Percentiles rank a stretch among this genome's conserved stretches.
These are phyloP conservation scores for Cyrtodaria siliqua DNA, from an alignment of 2,888 invertebrate genomes.

Conservation along the genomic window DNA sequence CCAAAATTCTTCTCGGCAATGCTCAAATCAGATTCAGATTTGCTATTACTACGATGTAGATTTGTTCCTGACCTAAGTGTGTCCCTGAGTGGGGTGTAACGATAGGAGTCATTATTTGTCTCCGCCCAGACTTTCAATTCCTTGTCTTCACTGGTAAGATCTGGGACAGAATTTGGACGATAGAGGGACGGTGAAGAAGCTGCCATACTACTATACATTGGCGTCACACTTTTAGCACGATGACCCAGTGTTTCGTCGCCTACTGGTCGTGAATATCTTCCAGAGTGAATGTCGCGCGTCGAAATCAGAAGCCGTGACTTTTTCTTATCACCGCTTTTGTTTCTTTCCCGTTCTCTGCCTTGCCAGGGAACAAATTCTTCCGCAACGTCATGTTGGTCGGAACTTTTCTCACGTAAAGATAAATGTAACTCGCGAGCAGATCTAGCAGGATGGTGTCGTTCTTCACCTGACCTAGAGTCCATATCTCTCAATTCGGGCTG, in stretches of 20 bases:
- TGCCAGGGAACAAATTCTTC: slow-evolving; percentile 12
- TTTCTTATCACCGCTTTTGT: slow-evolving; percentile 46
- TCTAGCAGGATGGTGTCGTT: slow-evolving; percentile 48
- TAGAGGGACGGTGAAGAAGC: slow-evolving; percentile 57
- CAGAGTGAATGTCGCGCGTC: slow-evolving; percentile 60
- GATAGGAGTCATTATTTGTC: slow-evolving; percentile 55
- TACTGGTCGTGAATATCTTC: slow-evolving; percentile 28
- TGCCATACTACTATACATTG: slow-evolving; percentile 33
- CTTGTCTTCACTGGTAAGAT: slow-evolving; percentile 61
- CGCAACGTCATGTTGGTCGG: not conserved
- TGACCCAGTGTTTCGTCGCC: slow-evolving; percentile 7
- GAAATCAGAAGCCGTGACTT: slow-evolving; percentile 51
- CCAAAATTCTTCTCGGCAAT: slow-evolving; percentile 51
- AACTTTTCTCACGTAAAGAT: slow-evolving; percentile 30
- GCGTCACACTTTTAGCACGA: slow-evolving; percentile 55
- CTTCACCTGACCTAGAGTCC: slow-evolving; percentile 25
- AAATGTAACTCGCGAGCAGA: slow-evolving; percentile 46
- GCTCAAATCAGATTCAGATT: slow-evolving; percentile 58
- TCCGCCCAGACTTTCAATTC: slow-evolving; percentile 58
- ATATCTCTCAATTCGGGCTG: slow-evolving; percentile 29
- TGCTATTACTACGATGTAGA: slow-evolving; percentile 53
- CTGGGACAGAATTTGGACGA: slow-evolving; percentile 66
- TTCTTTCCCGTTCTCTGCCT: slow-evolving; percentile 13
- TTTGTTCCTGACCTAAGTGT: slow-evolving; percentile 53
- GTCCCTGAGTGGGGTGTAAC: slow-evolving; percentile 65